Conservation (phyloP, 2,888 invertebrate species). For the Hesperia comma region DNA sequence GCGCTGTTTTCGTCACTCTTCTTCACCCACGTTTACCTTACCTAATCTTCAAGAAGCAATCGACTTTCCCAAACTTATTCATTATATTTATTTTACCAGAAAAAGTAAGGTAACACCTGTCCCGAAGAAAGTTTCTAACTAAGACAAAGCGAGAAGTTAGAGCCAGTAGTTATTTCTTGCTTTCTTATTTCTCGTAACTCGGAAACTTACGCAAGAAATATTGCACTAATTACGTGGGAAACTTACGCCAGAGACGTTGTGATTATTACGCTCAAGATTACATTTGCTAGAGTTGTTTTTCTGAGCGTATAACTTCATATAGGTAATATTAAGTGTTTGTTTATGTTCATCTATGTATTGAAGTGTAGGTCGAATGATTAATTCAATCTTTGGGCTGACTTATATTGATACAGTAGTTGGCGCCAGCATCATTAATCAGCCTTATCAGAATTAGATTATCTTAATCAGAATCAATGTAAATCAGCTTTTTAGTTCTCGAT, state of each 20-base stretch:
- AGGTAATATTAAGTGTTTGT: too few species aligned
- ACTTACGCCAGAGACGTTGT: constrained; percentile 12
- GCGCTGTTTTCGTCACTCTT: too few species aligned
- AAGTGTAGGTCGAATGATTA: too few species aligned
- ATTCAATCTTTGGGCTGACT: too few species aligned
- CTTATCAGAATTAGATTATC: too few species aligned
- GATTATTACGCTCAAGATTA: constrained; percentile 22
- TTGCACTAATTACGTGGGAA: constrained; percentile 14
- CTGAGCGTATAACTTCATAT: neutral
- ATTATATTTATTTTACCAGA: neutral
- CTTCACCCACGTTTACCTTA: too few species aligned
- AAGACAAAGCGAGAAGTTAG: constrained; percentile 16
- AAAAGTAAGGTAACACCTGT: constrained; percentile 8
- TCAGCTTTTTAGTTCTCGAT: too few species aligned
- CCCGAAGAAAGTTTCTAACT: constrained; percentile 6
- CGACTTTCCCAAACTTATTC: neutral
- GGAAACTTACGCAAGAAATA: constrained; percentile 20
- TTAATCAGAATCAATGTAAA: too few species aligned
- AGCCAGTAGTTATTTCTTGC: constrained; percentile 11
- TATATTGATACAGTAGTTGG: too few species aligned
- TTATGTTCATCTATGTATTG: too few species aligned
- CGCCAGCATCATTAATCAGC: too few species aligned
- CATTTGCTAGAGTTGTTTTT: neutral
- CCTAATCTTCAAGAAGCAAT: neutral
- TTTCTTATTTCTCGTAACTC: constrained; percentile 10